A percentile compares a stretch with the other conserved stretches of the same genome.
Conservation (phyloP, 2,888 invertebrate species). For the Drosophila demipolita region DNA sequence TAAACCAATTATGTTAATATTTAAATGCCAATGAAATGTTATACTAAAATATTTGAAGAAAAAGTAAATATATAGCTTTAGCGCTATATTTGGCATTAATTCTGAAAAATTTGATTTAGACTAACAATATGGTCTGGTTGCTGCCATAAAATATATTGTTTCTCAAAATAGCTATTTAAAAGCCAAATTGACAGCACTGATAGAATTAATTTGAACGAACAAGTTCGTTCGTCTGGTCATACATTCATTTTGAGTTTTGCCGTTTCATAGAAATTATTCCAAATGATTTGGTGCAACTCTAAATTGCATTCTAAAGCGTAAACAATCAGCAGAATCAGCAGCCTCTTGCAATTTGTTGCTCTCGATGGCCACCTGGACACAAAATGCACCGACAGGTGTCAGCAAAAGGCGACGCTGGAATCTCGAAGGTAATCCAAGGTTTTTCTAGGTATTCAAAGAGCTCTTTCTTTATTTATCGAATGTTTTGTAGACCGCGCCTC, state of each 20-base stretch:
- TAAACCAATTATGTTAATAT: too few species aligned
- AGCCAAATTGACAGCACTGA: constrained; percentile 1
- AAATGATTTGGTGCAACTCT: constrained; percentile 21
- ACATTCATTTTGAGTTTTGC: constrained; percentile 2
- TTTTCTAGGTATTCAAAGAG: background rate
- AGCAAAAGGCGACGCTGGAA: constrained; percentile 84
- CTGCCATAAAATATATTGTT: background rate
- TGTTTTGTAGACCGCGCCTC: constrained; percentile 82
- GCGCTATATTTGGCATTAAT: background rate
- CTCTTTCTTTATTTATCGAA: constrained; percentile 2
- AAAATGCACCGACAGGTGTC: constrained; percentile 81
- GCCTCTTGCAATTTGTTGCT: background rate
- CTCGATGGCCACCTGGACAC: constrained; percentile 84
- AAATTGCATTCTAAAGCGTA: constrained; percentile 45
- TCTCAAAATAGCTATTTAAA: background rate
- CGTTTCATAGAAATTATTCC: constrained; percentile 4
- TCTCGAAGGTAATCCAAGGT: constrained; percentile 80
- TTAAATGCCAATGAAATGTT: background rate
- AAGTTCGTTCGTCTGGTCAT: background rate
- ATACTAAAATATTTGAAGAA: background rate
- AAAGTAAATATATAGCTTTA: background rate
- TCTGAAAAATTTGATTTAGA: background rate
- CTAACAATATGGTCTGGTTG: background rate
- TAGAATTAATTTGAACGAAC: constrained; percentile 3
- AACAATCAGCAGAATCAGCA: constrained; percentile 46